A percentile compares a stretch with the other conserved stretches of the same genome.
These are phyloP conservation scores for Ptyas mucosa DNA, from an alignment of 2,113 vertebrate genomes.

Conservation along the genomic window DNA sequence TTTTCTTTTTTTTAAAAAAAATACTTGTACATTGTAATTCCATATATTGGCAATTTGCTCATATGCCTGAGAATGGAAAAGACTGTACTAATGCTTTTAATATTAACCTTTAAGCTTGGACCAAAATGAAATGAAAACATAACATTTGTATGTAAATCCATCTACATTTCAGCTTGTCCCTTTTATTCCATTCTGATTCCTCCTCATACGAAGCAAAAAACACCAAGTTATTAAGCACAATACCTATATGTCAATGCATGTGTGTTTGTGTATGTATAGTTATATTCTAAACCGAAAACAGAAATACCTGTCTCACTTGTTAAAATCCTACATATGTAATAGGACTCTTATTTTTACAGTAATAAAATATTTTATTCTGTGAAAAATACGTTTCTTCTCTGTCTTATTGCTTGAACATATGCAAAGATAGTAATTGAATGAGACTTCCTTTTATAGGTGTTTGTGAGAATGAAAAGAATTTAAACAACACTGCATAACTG, in stretches of 20 bases:
- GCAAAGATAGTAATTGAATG: background rate
- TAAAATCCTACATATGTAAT: constrained; percentile 6
- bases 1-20: background rate
- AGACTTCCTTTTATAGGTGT: background rate
- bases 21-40: constrained; percentile 53
- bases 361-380: background rate
- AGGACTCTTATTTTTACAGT: background rate
- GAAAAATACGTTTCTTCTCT: background rate
- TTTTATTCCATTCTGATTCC: constrained; percentile 43
- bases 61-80: constrained; percentile 43
- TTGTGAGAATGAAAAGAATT: background rate
- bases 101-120: constrained; percentile 60
- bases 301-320: background rate
- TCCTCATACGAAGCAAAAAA: constrained; percentile 34
- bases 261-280: constrained; percentile 11
- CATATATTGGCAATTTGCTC: constrained; percentile 57
- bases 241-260: constrained; percentile 39
- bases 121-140: constrained; percentile 63
- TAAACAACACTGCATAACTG: background rate
- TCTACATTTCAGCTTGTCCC: constrained; percentile 41
- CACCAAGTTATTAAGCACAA: constrained; percentile 54
- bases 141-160: constrained; percentile 62
- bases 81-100: constrained; percentile 56
- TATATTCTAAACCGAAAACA: background rate
- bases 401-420: background rate